phyloP scores from a whole-genome alignment of 2,113 vertebrate species.

The Takifugu flavidus region DNA sequence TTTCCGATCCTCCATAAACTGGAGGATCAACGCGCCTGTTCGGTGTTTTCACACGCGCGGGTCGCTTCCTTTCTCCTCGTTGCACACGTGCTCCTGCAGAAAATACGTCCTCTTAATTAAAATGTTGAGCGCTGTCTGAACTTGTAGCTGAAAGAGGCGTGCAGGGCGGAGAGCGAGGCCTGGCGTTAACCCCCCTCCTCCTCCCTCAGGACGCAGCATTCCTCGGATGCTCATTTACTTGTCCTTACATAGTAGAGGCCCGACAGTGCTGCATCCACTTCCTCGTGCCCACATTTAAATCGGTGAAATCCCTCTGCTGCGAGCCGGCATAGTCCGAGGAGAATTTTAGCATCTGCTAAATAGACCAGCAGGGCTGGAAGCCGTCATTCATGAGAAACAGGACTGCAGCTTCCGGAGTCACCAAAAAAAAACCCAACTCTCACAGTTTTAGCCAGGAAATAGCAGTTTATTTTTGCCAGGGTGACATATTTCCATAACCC shows the following conservation, averaged over 20 bases:
- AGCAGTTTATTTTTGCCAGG: neutral
- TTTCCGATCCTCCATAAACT: too few species aligned
- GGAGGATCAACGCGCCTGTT: too few species aligned
- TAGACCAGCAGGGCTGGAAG: neutral
- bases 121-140: conserved; percentile 27
- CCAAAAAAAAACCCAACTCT: conserved; percentile 9
- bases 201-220: conserved; percentile 50
- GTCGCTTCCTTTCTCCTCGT: conserved; percentile 1
- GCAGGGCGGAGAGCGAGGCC: conserved; percentile 13
- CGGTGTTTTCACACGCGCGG: neutral
- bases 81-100: neutral
- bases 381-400: conserved; percentile 20
- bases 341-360: neutral
- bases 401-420: conserved; percentile 25
- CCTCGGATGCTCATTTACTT: conserved; percentile 21
- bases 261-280: conserved; percentile 3
- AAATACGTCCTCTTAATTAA: neutral
- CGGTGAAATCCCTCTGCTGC: conserved; percentile 32
- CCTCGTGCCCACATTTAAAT: neutral
- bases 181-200: neutral
- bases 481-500: neutral
- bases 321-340: conserved; percentile 12
- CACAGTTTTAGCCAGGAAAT: conserved; percentile 26
- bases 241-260: conserved; percentile 36
- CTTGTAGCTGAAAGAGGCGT: conserved; percentile 30